Evolutionary conservation across 1,140 invertebrate species (phyloP), one percentile per base, ranked within the genome.

Genomic region (Pseudomyrmex cubaensis): DNA sequence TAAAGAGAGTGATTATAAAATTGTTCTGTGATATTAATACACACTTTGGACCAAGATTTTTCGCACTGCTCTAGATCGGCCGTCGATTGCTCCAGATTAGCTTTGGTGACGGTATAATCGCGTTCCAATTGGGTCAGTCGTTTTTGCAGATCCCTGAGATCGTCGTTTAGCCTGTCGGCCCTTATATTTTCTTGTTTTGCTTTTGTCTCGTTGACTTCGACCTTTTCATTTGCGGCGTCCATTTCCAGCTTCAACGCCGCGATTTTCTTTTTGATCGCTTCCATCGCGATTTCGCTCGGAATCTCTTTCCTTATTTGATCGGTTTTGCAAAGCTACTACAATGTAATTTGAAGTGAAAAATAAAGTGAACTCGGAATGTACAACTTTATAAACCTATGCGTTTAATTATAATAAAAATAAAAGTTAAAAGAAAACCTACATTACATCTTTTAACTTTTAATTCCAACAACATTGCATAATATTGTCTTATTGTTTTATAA

Each of bases 241-340:
- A 97, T 97, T 94, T 97, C 97, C 94, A 96, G 95, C 94, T 97
- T 97, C 95, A 97, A 95, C 86, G 96, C 95, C 94, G 97, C 96
- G 95, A 97, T 97, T 95, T 97, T 97, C 95, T 97, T 97, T 95
- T 97, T 97, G 95, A 97, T 97, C 92, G 97, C 96, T 95, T 97
- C 97, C 97, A 97, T 97, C 83, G 56, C 25, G 70, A 66, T 76
- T 87, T 59, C 56, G 63, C 35, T 35, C 7, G 35, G 5, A 35
- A 74, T 8, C 35, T 48, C 75, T 35, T 64, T 25, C 62, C 25
- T 86, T 78, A 83, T 66, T 22, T 56, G 61, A 67, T 67, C 69
- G 62, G 17, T 70, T n/a, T 48, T 12, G 22, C 20, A 0, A 72
- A 48, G 12, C n/a, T 70, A 48, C 22, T 70, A 46, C 54, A 69